A percentile compares a stretch with the other conserved stretches of the same genome.
Conservation (phyloP, 2,797 vertebrate genomes). For the Protonibea diacanthus region DNA sequence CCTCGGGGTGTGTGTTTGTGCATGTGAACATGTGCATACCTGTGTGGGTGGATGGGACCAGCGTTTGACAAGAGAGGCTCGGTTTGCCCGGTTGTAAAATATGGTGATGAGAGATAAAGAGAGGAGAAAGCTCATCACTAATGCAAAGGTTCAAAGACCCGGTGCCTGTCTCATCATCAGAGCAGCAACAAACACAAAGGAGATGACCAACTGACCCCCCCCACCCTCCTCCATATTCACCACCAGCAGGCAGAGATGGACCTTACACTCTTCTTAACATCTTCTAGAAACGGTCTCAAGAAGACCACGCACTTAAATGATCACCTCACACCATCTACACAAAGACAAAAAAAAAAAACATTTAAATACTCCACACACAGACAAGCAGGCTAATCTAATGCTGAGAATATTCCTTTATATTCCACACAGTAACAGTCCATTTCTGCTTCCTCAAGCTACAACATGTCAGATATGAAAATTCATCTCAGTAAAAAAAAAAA, state of each 20-base stretch:
- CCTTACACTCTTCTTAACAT: slow-evolving; percentile 16
- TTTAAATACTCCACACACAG: not conserved
- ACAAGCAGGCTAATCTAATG: not conserved
- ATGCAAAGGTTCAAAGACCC: slow-evolving; percentile 85
- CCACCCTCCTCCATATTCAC: slow-evolving; percentile 31
- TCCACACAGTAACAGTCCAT: slow-evolving; percentile 6
- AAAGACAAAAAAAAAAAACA: slow-evolving; percentile 2
- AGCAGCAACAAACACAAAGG: slow-evolving; percentile 74
- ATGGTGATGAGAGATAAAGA: slow-evolving; percentile 75
- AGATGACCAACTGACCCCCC: slow-evolving; percentile 76
- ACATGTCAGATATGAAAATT: slow-evolving; percentile 41
- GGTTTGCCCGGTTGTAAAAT: slow-evolving; percentile 71
- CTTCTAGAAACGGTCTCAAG: not conserved
- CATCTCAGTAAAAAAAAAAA: slow-evolving; percentile 9
- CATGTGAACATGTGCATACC: slow-evolving; percentile 56
- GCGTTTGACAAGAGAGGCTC: slow-evolving; percentile 57
- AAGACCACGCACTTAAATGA: slow-evolving; percentile 16
- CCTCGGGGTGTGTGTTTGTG: slow-evolving; percentile 10
- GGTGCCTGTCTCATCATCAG: slow-evolving; percentile 78
- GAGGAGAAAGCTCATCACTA: slow-evolving; percentile 75
- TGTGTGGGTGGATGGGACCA: slow-evolving; percentile 64
- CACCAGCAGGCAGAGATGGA: slow-evolving; percentile 43
- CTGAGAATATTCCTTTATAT: slow-evolving; percentile 20
- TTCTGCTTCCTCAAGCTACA: slow-evolving; percentile 25
- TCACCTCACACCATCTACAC: slow-evolving; percentile 6